Conservation (phyloP, 2,888 invertebrate genomes). For the Coronaproctus castanopsis region DNA sequence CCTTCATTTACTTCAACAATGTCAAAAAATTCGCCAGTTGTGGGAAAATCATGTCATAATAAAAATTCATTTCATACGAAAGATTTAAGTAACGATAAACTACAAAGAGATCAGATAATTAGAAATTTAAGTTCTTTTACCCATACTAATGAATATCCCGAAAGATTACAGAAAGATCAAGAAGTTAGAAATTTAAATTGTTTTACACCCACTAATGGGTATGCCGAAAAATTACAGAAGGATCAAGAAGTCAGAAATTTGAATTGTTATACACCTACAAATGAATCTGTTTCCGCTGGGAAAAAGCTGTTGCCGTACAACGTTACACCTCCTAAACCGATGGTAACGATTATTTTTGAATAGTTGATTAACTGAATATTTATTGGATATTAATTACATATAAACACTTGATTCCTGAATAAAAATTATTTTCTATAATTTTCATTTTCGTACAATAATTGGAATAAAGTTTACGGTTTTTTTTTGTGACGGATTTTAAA, state of each 20-base stretch:
- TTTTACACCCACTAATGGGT: neutral
- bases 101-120: neutral
- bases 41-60: neutral
- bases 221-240: neutral
- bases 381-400: too few species aligned
- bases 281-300: conserved; percentile 21
- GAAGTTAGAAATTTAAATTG: neutral
- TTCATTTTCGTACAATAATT: too few species aligned
- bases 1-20: neutral
- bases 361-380: too few species aligned
- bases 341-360: conserved; percentile 26
- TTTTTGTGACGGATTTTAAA: too few species aligned
- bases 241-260: neutral
- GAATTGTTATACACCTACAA: neutral
- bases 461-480: too few species aligned
- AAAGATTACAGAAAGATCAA: neutral
- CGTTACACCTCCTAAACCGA: conserved; percentile 67
- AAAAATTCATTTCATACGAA: neutral
- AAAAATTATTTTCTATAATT: too few species aligned
- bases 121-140: neutral
- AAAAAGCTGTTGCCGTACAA: conserved; percentile 66
- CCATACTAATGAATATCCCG: neutral
- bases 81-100: neutral
- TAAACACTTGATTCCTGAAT: too few species aligned
- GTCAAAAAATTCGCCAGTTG: neutral